These are phyloP conservation scores for Augochlorella aurata DNA, from an alignment of 2,888 invertebrate genomes.

Conservation along the genomic window DNA sequence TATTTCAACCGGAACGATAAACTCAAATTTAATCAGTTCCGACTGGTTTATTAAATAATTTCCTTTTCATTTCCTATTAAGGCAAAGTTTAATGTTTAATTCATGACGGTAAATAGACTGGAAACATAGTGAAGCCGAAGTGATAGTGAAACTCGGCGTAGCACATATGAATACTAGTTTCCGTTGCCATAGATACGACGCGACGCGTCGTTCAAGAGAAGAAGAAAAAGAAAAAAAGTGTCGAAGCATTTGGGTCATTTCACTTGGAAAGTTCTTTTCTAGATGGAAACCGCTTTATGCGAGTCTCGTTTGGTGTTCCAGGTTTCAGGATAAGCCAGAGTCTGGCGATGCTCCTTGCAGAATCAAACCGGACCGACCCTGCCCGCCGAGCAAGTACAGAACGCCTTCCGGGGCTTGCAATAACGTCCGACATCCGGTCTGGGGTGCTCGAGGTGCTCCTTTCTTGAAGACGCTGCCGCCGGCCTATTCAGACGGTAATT, in stretches of 20 bases:
- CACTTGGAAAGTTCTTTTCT: not conserved
- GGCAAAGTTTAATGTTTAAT: not conserved
- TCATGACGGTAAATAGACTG: not conserved
- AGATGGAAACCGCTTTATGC: not conserved
- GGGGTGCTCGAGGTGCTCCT: slow-evolving; percentile 91
- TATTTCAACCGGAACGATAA: not conserved
- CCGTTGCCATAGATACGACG: not conserved
- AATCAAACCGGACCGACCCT: slow-evolving; percentile 83
- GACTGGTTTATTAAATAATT: slow-evolving; percentile 2
- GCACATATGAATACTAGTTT: not conserved
- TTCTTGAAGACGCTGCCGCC: slow-evolving; percentile 89
- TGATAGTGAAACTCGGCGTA: slow-evolving; percentile 3
- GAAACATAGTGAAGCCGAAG: not conserved
- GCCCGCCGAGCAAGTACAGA: slow-evolving; percentile 92
- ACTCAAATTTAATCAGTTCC: not conserved
- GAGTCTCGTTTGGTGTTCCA: slow-evolving; percentile 47
- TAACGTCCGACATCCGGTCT: slow-evolving; percentile 91
- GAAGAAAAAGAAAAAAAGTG: slow-evolving; percentile 30
- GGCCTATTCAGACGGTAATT: slow-evolving; percentile 89
- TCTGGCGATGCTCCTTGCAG: slow-evolving; percentile 68
- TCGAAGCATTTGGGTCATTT: slow-evolving; percentile 6
- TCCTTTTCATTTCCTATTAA: slow-evolving; percentile 6
- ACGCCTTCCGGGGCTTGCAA: slow-evolving; percentile 93
- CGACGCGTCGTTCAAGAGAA: not conserved
- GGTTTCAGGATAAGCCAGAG: slow-evolving; percentile 68